Conservation (phyloP, 1,140 invertebrate genomes). For the Dreissena polymorpha region DNA sequence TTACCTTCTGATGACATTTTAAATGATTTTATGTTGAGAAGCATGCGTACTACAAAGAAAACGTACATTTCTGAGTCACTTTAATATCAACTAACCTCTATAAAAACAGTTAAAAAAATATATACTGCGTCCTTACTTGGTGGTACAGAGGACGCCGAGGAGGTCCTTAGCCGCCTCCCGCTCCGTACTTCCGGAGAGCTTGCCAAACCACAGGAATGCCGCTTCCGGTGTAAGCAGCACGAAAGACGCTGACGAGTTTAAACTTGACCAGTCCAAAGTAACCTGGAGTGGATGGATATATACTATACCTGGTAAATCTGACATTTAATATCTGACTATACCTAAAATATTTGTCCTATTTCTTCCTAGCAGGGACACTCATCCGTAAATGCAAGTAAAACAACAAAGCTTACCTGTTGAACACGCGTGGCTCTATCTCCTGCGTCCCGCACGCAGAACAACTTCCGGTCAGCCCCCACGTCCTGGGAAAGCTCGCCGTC, state of each 20-base stretch:
- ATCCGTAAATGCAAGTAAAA: too few relatives aligned
- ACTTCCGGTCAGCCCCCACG: constrained; percentile 36
- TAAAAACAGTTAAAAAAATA: too few relatives aligned
- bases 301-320: too few relatives aligned
- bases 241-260: constrained; percentile 36
- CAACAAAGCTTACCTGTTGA: constrained; percentile 27
- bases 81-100: too few relatives aligned
- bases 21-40: too few relatives aligned
- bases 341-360: neutral
- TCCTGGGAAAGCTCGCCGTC: constrained; percentile 47
- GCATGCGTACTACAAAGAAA: too few relatives aligned
- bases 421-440: constrained; percentile 28
- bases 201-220: constrained; percentile 44
- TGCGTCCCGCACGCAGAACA: constrained; percentile 63
- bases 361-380: too few relatives aligned
- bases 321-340: neutral
- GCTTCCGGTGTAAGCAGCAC: constrained; percentile 13
- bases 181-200: constrained; percentile 47
- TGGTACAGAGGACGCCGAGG: constrained; percentile 30
- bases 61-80: too few relatives aligned
- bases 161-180: constrained; percentile 46
- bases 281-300: neutral
- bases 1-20: too few relatives aligned
- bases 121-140: constrained; percentile 17
- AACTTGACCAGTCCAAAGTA: constrained; percentile 15